Evolutionary conservation across 1,140 invertebrate species (phyloP).

Genomic region (Muscidifurax raptorellus): DNA sequence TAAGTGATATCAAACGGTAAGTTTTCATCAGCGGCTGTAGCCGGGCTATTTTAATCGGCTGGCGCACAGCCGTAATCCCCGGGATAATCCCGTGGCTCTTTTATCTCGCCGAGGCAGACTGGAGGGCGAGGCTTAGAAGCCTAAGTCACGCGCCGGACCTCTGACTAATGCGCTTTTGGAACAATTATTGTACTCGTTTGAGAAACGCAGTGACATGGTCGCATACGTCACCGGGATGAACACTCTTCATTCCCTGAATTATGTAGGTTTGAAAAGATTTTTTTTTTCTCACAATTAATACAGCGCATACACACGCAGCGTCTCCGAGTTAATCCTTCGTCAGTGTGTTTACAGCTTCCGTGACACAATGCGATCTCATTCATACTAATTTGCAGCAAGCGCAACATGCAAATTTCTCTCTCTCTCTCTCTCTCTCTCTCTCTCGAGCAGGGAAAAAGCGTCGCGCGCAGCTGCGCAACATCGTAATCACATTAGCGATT

Average conservation of each 20-base stretch:
- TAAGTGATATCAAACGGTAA: background rate
- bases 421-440: too few species aligned
- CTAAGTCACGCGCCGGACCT: background rate
- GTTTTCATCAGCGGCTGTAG: slow-evolving; percentile 4
- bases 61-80: slow-evolving; percentile 1
- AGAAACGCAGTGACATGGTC: background rate
- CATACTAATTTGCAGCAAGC: background rate
- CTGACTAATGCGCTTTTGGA: background rate
- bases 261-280: too few species aligned
- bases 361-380: background rate
- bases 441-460: background rate
- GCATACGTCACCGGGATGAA: background rate
- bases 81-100: slow-evolving; percentile 11
- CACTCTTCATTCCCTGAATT: too few species aligned
- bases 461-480: too few species aligned
- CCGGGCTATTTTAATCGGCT: slow-evolving; percentile 22
- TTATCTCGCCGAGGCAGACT: background rate
- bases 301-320: background rate
- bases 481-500: background rate
- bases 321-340: background rate
- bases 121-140: background rate
- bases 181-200: slow-evolving; percentile 23
- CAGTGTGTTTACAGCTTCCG: background rate
- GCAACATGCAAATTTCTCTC: background rate
- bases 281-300: too few species aligned